A percentile compares a stretch with the other conserved stretches of the same genome.
These are phyloP conservation scores for Muraenolepis orangiensis DNA, from an alignment of 2,797 vertebrate species.

Conservation along the genomic window DNA sequence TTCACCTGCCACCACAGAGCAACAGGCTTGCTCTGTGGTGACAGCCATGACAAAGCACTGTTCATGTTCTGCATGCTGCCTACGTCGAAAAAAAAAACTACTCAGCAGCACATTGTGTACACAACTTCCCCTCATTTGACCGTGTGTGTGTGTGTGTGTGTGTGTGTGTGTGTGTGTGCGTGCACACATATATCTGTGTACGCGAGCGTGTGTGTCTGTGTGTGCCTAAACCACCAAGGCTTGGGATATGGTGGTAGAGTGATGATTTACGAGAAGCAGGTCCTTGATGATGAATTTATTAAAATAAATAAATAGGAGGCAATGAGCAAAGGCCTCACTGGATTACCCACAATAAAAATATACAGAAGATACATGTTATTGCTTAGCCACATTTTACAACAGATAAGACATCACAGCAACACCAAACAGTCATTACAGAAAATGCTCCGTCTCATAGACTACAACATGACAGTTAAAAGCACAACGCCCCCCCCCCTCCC, in stretches of 20 bases:
- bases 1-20: constrained; percentile 26
- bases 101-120: constrained; percentile 24
- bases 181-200: too few species aligned
- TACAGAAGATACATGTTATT: neutral
- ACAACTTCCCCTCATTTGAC: neutral
- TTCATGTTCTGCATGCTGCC: constrained; percentile 29
- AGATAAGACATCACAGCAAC: neutral
- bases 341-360: neutral
- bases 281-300: constrained; percentile 26
- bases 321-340: neutral
- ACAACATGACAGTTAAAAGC: neutral
- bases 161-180: too few species aligned
- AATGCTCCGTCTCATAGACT: neutral
- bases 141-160: neutral
- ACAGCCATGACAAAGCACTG: constrained; percentile 6
- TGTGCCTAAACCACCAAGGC: too few species aligned
- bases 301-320: constrained; percentile 28
- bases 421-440: neutral
- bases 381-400: neutral
- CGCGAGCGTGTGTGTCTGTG: too few species aligned
- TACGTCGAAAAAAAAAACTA: constrained; percentile 26
- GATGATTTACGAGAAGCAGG: constrained; percentile 11
- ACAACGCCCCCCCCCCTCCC: too few species aligned
- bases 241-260: neutral
- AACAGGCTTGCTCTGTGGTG: neutral